A percentile compares a stretch with the other conserved stretches of the same genome.
phyloP scores from a whole-genome alignment of 2,888 invertebrate species.

The Ormyrus thymus region DNA sequence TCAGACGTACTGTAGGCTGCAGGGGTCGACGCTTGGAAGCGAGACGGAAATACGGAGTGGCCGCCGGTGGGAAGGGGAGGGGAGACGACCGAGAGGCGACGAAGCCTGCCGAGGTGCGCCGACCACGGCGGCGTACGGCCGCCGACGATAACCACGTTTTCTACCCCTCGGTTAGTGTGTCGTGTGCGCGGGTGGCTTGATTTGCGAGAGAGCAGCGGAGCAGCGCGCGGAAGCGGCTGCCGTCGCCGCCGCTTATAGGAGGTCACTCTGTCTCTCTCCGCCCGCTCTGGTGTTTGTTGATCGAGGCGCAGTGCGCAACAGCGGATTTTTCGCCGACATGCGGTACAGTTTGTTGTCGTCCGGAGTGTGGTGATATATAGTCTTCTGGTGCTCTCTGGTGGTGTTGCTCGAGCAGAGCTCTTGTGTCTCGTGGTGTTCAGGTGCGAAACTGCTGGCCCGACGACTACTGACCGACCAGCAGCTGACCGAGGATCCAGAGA shows the following conservation, averaged over 20 bases:
- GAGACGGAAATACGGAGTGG: constrained; percentile 17
- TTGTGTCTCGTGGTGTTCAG: no score
- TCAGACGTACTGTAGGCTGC: no score
- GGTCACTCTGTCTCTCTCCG: no score
- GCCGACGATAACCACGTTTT: constrained; percentile 69
- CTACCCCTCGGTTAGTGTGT: constrained; percentile 66
- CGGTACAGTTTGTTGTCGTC: no score
- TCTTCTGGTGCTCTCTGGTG: no score
- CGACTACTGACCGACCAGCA: no score
- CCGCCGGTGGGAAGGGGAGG: not conserved
- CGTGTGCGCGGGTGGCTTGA: constrained; percentile 68
- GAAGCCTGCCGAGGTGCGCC: constrained; percentile 60
- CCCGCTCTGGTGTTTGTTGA: not conserved
- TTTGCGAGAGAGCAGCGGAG: constrained; percentile 62
- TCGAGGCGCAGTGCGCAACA: not conserved
- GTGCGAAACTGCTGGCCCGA: no score
- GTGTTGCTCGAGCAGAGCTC: no score
- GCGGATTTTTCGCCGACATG: not conserved
- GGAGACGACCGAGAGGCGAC: constrained; percentile 53
- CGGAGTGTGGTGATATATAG: no score
- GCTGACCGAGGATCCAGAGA: no score
- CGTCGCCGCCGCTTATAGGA: not conserved
- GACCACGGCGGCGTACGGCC: constrained; percentile 64
- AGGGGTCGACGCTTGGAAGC: not conserved
- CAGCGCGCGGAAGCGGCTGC: not conserved